Evolutionary conservation across 2,888 invertebrate species (phyloP).

Genomic region (Rambutsinella grinnellia): DNA sequence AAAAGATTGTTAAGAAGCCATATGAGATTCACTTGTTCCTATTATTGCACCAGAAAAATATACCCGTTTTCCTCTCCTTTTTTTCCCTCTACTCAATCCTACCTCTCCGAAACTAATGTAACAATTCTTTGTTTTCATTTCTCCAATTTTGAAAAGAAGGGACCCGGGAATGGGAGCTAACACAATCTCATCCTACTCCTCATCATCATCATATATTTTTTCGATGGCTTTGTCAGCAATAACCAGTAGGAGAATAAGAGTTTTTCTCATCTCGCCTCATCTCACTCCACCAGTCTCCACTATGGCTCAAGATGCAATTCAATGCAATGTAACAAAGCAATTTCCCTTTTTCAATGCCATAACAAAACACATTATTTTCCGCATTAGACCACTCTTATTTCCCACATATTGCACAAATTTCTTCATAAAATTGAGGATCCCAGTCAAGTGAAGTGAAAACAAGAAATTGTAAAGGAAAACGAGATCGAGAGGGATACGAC

Average conservation of each 20-base stretch:
- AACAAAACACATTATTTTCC: conserved; percentile 53
- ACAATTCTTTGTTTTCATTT: conserved; percentile 50
- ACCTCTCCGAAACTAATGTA: conserved; percentile 28
- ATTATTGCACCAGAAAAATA: conserved; percentile 15
- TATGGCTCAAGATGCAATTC: not conserved
- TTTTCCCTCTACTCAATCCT: not conserved
- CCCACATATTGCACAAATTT: conserved; percentile 56
- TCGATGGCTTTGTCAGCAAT: conserved; percentile 23
- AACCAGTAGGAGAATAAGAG: conserved; percentile 19
- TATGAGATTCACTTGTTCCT: conserved; percentile 30
- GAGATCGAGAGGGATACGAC: too few species aligned
- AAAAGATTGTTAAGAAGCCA: conserved; percentile 30
- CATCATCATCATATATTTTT: conserved; percentile 26
- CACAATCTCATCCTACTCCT: not conserved
- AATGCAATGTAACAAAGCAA: conserved; percentile 24
- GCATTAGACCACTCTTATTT: conserved; percentile 50
- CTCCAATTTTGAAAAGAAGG: conserved; percentile 25
- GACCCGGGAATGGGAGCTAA: not conserved
- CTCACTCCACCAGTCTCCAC: not conserved
- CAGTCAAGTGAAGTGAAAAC: conserved; percentile 8
- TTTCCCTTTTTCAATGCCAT: conserved; percentile 41
- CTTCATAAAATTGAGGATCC: conserved; percentile 37
- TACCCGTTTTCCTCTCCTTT: too few species aligned
- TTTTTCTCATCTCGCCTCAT: not conserved
- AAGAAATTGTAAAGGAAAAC: conserved; percentile 1